Evolutionary conservation across 2,888 invertebrate species (phyloP).

Genomic region (Cosmia pyralina): DNA sequence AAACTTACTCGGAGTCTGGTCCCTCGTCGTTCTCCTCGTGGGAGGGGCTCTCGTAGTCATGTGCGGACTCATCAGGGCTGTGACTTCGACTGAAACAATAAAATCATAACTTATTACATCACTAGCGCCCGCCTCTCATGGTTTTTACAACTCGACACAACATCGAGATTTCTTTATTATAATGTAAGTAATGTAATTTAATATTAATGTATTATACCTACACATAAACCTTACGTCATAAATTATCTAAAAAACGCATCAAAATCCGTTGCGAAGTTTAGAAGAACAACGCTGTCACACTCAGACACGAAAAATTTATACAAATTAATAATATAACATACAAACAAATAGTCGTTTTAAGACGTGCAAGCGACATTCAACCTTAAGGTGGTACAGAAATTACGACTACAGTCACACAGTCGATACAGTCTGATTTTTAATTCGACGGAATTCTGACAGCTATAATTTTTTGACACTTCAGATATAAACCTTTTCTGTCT

Average conservation of each 20-base stretch:
- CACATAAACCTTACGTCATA: background rate
- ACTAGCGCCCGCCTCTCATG: background rate
- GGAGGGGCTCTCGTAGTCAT: slow-evolving; percentile 18
- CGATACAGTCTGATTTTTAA: too few relatives aligned
- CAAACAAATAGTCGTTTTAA: too few relatives aligned
- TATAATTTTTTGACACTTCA: too few relatives aligned
- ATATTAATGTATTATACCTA: too few relatives aligned
- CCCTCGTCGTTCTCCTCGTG: slow-evolving; percentile 27
- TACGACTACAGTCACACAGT: too few relatives aligned
- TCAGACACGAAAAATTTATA: too few relatives aligned
- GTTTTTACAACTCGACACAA: background rate
- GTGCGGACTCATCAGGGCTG: slow-evolving; percentile 27
- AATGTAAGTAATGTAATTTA: too few relatives aligned
- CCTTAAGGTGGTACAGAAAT: too few relatives aligned
- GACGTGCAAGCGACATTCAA: too few relatives aligned
- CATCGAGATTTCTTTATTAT: background rate
- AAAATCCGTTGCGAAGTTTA: background rate
- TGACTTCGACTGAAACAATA: slow-evolving; percentile 14
- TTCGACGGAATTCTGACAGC: too few relatives aligned
- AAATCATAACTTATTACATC: background rate
- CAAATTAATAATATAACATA: too few relatives aligned
- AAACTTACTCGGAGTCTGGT: slow-evolving; percentile 30
- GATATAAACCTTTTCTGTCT: too few relatives aligned
- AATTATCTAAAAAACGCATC: background rate
- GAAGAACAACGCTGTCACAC: background rate